Conservation (phyloP, 2,113 vertebrate species). For the Laticauda colubrina region DNA sequence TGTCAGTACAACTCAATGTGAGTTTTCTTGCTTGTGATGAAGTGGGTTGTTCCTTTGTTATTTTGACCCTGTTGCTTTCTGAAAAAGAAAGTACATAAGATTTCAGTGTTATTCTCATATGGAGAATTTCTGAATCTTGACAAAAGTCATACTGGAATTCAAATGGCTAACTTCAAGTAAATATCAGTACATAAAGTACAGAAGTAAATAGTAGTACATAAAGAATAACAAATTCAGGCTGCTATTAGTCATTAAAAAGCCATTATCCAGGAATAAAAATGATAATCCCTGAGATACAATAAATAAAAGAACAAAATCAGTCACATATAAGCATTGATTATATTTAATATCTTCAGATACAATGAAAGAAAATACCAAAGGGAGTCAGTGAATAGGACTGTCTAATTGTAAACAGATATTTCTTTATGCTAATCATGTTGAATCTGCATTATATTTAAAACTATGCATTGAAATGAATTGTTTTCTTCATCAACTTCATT, state of each 20-base stretch:
- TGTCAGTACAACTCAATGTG: not conserved
- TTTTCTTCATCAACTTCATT: slow-evolving; percentile 21
- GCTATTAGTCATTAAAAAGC: not conserved
- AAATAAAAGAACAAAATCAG: not conserved
- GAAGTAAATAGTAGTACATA: not conserved
- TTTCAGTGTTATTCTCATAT: not conserved
- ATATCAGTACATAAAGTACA: not conserved
- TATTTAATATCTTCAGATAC: slow-evolving; percentile 9
- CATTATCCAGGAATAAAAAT: not conserved
- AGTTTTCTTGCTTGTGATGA: not conserved
- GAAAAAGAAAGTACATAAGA: not conserved
- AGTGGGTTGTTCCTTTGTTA: not conserved
- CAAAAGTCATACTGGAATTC: not conserved
- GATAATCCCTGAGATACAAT: not conserved
- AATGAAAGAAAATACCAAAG: slow-evolving; percentile 7
- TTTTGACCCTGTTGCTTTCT: not conserved
- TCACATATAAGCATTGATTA: not conserved
- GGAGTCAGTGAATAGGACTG: slow-evolving; percentile 26
- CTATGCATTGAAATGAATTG: slow-evolving; percentile 13
- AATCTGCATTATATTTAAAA: slow-evolving; percentile 5
- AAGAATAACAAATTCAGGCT: not conserved
- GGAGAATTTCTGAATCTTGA: not conserved
- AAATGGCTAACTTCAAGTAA: not conserved
- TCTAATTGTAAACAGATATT: slow-evolving; percentile 11
- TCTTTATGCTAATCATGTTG: not conserved